phyloP scores from a whole-genome alignment of 1,140 invertebrate genomes.

The Sesamia nonagrioides region DNA sequence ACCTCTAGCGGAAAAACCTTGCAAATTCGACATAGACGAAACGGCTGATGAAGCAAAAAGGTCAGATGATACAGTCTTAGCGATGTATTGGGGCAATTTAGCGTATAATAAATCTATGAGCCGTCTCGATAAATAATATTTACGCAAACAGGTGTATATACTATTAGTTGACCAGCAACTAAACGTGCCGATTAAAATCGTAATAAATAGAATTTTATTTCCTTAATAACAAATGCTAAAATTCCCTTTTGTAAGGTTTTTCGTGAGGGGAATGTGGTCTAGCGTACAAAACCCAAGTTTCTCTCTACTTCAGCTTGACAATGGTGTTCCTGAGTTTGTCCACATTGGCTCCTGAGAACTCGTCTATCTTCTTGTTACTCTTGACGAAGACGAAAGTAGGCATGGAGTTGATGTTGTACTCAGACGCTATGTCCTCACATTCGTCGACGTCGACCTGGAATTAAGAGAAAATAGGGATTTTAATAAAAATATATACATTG shows the following conservation, averaged over 20 bases:
- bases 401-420: constrained; percentile 96
- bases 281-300: constrained; percentile 55
- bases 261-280: constrained; percentile 34
- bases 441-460: constrained; percentile 97
- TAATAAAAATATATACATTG: too few relatives aligned
- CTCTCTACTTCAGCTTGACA: constrained; percentile 87
- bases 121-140: background rate
- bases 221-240: background rate
- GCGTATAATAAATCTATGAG: background rate
- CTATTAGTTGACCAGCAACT: constrained; percentile 41
- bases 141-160: constrained; percentile 12
- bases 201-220: constrained; percentile 3
- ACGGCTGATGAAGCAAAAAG: background rate
- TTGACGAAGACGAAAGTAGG: constrained; percentile 98
- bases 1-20: constrained; percentile 18
- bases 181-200: constrained; percentile 9
- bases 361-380: constrained; percentile 90
- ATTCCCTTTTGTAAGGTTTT: constrained; percentile 37
- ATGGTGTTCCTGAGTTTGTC: constrained; percentile 91
- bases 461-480: background rate
- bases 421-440: constrained; percentile 93
- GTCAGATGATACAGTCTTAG: background rate
- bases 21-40: background rate
- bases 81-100: constrained; percentile 7
- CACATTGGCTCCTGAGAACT: constrained; percentile 94